phyloP scores from a whole-genome alignment of 2,797 vertebrate species.

The Ceyx erithaca region DNA sequence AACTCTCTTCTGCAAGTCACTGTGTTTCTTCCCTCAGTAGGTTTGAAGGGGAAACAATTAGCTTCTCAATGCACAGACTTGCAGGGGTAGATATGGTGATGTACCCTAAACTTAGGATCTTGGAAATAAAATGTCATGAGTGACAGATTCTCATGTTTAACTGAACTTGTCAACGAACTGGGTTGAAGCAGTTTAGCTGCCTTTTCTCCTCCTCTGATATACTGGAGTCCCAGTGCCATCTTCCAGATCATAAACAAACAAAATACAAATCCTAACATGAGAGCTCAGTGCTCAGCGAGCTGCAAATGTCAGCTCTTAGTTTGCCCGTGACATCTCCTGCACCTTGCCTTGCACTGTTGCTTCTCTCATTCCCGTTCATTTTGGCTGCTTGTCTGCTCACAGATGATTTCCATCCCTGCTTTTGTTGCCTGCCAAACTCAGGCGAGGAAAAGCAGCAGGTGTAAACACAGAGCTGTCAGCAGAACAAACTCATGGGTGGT shows the following conservation, averaged over 20 bases:
- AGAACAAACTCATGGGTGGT: background rate
- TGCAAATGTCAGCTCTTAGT: background rate
- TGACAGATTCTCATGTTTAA: background rate
- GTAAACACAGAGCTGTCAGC: background rate
- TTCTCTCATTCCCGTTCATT: background rate
- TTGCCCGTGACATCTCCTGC: accelerated
- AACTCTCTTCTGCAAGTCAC: background rate
- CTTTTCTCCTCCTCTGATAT: background rate
- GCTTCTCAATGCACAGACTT: background rate
- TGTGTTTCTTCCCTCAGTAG: background rate
- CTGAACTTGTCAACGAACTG: background rate
- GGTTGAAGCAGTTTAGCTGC: background rate
- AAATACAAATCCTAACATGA: background rate
- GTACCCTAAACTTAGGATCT: background rate
- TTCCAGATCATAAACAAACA: background rate
- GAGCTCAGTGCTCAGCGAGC: background rate
- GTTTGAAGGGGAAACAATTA: background rate
- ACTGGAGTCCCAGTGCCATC: background rate
- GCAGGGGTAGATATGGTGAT: background rate
- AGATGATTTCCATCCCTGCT: background rate
- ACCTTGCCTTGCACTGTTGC: background rate
- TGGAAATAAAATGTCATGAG: background rate
- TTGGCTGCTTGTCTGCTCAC: background rate
- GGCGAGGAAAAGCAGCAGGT: constrained; percentile 33
- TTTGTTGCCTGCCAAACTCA: background rate